Base-by-base conservation (phyloP, 1,140 invertebrate genomes). In the Orchestia grillus region DNA sequence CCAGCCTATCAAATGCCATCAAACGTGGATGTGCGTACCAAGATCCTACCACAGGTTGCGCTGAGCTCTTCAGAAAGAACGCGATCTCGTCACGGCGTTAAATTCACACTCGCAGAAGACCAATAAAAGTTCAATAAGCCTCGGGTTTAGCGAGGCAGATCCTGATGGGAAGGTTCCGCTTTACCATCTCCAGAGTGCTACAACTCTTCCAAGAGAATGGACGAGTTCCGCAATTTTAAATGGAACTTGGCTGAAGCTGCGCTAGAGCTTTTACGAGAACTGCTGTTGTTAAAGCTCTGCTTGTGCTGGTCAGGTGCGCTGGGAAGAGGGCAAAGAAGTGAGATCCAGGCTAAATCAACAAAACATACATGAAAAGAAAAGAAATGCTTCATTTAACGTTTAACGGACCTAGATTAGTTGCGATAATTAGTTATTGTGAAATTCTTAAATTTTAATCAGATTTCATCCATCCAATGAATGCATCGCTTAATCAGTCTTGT, bases 41-140 rank as follows among this genome's bases (percentile, higher is more conserved):
- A 53, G 6, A 53, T 19, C 19, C 19, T 53, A 53, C 19, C 19
- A 8, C 19, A 53, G 6, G 6, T 53, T 8, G 6, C 47, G 19
- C 6, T 53, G 28, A 77, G 62, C 62, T 77, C 62, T 28, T 3
- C 62, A 23, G 62, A 77, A 77, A 3, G 28, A 23, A 77, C 3
- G 62, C 11, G 28, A 77, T 77, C 36, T 77, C 3, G 62, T 36
- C 15, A 8, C 62, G 36, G 62, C 36, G n/a, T 77, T 41, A 47
- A 15, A 16, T 41, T n/a, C 36, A 41, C 40, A 36, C 11, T n/a
- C 15, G 42, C 4, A 47, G 3, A 96, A 96, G 62, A 53, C 45
- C 62, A 44, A n/a, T 95, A 41, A 95, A 28, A 96, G 44, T 42
- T 45, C 41, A 77, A 44, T 96, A 87, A 87, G 45, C n/a, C 62